Conservation (phyloP, 2,113 vertebrate genomes). For the Passer domesticus region DNA sequence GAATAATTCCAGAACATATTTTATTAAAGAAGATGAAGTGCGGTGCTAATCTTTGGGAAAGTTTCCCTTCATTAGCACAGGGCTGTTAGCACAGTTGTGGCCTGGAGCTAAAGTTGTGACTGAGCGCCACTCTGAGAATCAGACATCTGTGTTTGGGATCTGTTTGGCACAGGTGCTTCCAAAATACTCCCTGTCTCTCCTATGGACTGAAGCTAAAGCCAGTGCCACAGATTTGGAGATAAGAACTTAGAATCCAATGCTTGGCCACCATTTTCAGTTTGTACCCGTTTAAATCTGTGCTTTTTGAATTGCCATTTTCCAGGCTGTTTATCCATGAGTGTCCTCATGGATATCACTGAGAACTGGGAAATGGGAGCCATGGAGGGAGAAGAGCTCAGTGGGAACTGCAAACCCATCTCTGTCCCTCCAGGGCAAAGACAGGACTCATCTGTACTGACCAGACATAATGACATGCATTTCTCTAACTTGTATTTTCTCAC, state of each 20-base stretch:
- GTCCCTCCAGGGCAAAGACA: not conserved
- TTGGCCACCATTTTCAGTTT: not conserved
- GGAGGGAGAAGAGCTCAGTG: not conserved
- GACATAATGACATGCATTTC: not conserved
- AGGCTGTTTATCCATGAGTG: not conserved
- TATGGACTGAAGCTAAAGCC: not conserved
- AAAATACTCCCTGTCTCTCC: not conserved
- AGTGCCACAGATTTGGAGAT: not conserved
- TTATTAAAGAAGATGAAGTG: slow-evolving; percentile 6
- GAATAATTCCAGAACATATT: not conserved
- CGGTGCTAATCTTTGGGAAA: not conserved
- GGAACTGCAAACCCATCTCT: not conserved
- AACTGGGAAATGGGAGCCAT: rapidly evolving
- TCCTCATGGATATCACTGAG: not conserved
- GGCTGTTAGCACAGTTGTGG: not conserved
- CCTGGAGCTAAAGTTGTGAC: not conserved
- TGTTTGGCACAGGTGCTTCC: not conserved
- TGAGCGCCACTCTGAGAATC: not conserved
- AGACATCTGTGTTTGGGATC: not conserved
- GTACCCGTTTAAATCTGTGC: rapidly evolving
- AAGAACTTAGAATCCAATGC: not conserved
- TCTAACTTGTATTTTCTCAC: not conserved
- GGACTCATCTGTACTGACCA: not conserved
- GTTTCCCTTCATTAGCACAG: not conserved
- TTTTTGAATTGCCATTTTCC: not conserved